Evolutionary conservation across 2,888 invertebrate genomes (phyloP).

Genomic region (Taenaris catops): DNA sequence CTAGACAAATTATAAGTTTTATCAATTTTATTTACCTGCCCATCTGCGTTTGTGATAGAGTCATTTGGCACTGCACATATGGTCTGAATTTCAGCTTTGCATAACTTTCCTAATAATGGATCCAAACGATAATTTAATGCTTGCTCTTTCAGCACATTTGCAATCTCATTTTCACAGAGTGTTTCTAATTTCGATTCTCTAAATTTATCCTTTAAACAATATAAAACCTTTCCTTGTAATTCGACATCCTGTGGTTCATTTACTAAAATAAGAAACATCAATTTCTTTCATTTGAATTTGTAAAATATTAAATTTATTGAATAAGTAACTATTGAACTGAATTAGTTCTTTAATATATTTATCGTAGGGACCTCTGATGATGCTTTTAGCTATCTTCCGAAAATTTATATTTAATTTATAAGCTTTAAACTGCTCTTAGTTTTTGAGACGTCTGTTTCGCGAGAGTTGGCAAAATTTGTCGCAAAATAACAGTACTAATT

Average conservation of each 20-base stretch:
- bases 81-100: conserved; percentile 85
- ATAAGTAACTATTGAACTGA: too few relatives aligned
- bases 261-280: conserved; percentile 36
- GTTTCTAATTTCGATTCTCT: conserved; percentile 85
- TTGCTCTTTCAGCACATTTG: conserved; percentile 90
- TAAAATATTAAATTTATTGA: too few relatives aligned
- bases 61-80: conserved; percentile 78
- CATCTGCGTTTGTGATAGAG: conserved; percentile 63
- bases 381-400: too few relatives aligned
- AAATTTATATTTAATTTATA: too few relatives aligned
- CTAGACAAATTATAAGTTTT: not conserved
- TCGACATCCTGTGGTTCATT: conserved; percentile 82
- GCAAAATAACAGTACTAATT: too few relatives aligned
- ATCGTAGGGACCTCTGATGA: too few relatives aligned
- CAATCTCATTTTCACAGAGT: conserved; percentile 91
- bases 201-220: conserved; percentile 91
- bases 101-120: conserved; percentile 90
- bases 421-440: too few relatives aligned
- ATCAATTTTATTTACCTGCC: conserved; percentile 47
- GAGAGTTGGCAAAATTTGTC: too few relatives aligned
- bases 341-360: too few relatives aligned
- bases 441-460: too few relatives aligned
- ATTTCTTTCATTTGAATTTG: too few relatives aligned
- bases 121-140: conserved; percentile 95
- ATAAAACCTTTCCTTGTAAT: conserved; percentile 90